A percentile compares a stretch with the other conserved stretches of the same genome.
Evolutionary conservation across 2,888 invertebrate genomes (phyloP).

Genomic region (Eudasyphora cyanicolor): DNA sequence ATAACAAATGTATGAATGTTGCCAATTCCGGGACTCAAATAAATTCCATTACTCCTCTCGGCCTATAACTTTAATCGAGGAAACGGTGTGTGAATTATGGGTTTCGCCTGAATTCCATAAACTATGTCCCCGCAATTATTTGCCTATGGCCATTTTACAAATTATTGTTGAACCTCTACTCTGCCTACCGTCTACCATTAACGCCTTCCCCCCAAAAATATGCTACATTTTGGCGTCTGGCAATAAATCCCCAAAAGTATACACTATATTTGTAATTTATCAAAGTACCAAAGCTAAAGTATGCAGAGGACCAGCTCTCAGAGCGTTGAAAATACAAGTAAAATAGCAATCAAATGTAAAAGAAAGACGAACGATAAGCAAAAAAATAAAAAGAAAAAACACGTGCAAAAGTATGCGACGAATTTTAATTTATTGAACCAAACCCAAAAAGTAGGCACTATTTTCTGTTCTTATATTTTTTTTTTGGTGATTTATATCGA

Average conservation of each 20-base stretch:
- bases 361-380: background rate
- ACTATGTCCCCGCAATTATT: background rate
- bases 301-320: background rate
- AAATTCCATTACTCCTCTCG: too few species aligned
- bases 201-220: background rate
- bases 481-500: conserved; percentile 22
- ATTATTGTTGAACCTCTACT: background rate
- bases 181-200: too few species aligned
- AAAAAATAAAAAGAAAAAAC: background rate
- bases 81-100: background rate
- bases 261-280: conserved; percentile 28
- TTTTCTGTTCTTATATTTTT: background rate
- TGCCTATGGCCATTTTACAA: background rate
- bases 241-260: conserved; percentile 33
- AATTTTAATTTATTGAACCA: conserved; percentile 28
- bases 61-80: too few species aligned
- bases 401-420: conserved; percentile 38
- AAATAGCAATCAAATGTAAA: too few species aligned
- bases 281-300: background rate
- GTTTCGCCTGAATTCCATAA: background rate
- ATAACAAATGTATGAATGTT: too few species aligned
- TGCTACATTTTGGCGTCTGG: background rate
- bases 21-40: too few species aligned
- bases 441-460: conserved; percentile 26
- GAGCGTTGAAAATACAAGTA: too few species aligned